Conservation (phyloP, 2,113 vertebrate genomes). For the Cisticola juncidis region DNA sequence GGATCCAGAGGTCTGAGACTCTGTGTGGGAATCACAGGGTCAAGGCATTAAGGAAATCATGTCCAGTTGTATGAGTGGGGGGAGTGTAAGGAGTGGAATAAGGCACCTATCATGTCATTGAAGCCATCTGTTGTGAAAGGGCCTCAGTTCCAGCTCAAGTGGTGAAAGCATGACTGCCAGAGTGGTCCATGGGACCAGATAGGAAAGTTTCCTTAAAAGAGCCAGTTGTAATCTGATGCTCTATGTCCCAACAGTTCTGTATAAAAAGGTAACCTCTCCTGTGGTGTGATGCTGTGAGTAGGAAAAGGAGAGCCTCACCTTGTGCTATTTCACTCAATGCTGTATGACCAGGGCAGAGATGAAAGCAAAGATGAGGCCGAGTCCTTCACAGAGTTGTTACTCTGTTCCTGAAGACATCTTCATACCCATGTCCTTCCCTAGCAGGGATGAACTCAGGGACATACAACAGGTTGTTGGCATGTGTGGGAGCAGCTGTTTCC, state of each 20-base stretch:
- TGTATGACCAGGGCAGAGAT: background rate
- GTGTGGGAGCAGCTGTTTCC: background rate
- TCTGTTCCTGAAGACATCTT: background rate
- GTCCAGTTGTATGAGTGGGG: background rate
- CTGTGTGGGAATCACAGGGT: background rate
- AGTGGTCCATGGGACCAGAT: background rate
- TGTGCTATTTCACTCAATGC: background rate
- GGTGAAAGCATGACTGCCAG: background rate
- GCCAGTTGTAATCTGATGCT: background rate
- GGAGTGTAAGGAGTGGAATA: background rate
- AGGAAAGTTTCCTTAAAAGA: background rate
- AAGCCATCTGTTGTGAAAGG: accelerated
- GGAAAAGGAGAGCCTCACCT: background rate
- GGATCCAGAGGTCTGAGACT: background rate
- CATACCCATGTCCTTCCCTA: background rate
- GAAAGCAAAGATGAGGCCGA: background rate
- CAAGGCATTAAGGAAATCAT: background rate
- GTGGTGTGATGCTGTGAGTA: no score
- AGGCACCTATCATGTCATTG: no score
- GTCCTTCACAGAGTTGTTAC: background rate
- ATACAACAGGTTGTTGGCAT: background rate
- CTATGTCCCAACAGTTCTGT: background rate
- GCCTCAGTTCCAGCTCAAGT: accelerated
- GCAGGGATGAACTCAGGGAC: background rate
- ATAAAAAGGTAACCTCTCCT: background rate